Evolutionary conservation across 2,113 vertebrate genomes (phyloP), one percentile per base, ranked within the genome.

Genomic region (Apodemus sylvaticus): DNA sequence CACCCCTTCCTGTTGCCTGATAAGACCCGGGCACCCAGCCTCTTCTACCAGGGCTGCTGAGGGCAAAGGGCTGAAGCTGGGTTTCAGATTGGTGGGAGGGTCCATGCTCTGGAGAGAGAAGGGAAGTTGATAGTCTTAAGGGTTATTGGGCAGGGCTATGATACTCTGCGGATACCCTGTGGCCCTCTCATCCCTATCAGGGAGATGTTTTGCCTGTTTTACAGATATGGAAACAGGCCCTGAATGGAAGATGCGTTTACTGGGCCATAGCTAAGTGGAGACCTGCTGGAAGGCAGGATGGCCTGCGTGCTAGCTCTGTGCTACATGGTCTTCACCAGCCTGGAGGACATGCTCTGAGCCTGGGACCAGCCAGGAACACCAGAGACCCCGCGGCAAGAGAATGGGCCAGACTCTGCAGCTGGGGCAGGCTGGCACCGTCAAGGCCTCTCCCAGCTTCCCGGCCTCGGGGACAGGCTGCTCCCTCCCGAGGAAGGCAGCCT

Each of bases 361-460:
- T 19, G 0, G 42, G 76, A 92, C 73, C 93, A 39, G 77, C 24
- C 0, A 26, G 70, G 77, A 97, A 78, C 64, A 81, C 79, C 77
- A 76, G 89, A 86, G 92, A 94, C 95, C 94, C 79, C 39, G 94
- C 19, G 45, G 48, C 81, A 64, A 51, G 48, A 53, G 79, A 64
- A 81, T 19, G 62, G 51, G 90, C 92, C 34, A 14, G 81, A 55
- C 39, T 48, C 81, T 51, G 71, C 29, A 2, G 87, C 85, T 60
- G 93, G 96, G 81, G 60, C 92, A 58, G 86, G 76, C 93, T 97
- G 97, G 95, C 97, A 92, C 48, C 95, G 95, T 96, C 96, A 97
- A 97, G 97, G 97, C 96, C 97, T 97, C 95, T 95, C 96, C 96
- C 87, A 22, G 95, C 90, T 97, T 96, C 97, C 97, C 96, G 96